Base-by-base conservation (phyloP, 2,888 invertebrate species). In the Hydrotaea diabolus region DNA sequence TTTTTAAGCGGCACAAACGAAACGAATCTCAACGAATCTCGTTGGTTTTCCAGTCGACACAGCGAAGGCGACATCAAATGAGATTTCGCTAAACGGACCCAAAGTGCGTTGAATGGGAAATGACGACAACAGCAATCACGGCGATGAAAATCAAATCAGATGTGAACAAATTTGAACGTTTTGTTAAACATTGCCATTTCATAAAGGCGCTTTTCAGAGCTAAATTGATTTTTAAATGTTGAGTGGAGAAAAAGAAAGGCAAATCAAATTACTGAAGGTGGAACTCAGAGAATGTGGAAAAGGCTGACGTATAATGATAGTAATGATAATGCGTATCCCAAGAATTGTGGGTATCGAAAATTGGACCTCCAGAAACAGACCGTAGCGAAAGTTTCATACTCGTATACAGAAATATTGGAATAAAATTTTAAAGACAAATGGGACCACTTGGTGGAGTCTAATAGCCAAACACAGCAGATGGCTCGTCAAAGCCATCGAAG, bases 41-140 rank as follows among this genome's bases (percentile, higher is more conserved):
- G n/a, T n/a, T n/a, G n/a, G n/a, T n/a, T n/a, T 62, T 62, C 31
- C 17, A 31, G 62, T n/a, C 31, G 17, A 62, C 31, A 62, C 62
- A 62, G 36, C n/a, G 23, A 46, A 43, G 69, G 46, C 69, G 69
- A 76, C 62, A 79, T 79, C 73, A 81, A 69, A 81, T 49, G 73
- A 79, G 81, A 85, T 85, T 82, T 81, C 71, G 39, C 77, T 76
- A 81, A 81, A 81, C 73, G 57, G 59, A 79, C 79, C 26, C 46
- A 69, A 79, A 85, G 81, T 85, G 84, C 84, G 81, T 85, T 85
- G 69, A 69, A 69, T 69, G 21, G 79, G 76, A 79, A 81, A 82
- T 75, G 69, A 39, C 66, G 31, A 21, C 55, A 59, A 46, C 15
- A 7, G 36, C 21, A 69, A 69, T 13, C 21, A 23, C 46, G n/a